Percentiles rank a stretch among this genome's conserved stretches.
Evolutionary conservation across 2,113 vertebrate genomes (phyloP).

Genomic region (Podarcis cretensis): DNA sequence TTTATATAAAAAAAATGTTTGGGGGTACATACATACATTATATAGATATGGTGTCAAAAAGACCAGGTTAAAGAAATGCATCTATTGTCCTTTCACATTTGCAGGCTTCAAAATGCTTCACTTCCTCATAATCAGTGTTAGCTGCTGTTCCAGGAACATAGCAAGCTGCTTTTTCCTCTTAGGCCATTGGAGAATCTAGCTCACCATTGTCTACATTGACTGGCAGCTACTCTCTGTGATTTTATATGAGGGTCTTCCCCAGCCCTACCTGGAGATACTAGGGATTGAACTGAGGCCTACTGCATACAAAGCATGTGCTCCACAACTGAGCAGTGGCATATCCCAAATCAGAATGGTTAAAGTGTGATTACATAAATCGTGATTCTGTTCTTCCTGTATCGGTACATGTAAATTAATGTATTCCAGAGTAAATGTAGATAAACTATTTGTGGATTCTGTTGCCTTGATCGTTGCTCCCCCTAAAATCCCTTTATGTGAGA

Average conservation of each 20-base stretch:
- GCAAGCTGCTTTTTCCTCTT: too few relatives aligned
- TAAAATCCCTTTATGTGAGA: slow-evolving; percentile 25
- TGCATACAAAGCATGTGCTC: neutral
- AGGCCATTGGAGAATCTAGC: too few relatives aligned
- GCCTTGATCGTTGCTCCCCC: neutral
- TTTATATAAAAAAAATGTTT: too few relatives aligned
- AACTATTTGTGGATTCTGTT: neutral
- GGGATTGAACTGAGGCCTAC: neutral
- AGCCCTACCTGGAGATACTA: neutral
- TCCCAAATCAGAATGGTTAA: neutral
- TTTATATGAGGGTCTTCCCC: neutral
- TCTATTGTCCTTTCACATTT: neutral
- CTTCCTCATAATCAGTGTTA: neutral
- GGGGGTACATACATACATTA: too few relatives aligned
- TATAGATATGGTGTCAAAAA: too few relatives aligned
- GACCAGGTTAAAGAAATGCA: too few relatives aligned
- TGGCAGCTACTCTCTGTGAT: neutral
- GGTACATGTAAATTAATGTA: neutral
- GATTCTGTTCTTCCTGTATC: too few relatives aligned
- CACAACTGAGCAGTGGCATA: neutral
- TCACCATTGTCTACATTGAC: neutral
- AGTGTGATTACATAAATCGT: too few relatives aligned
- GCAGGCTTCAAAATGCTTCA: slow-evolving; percentile 7
- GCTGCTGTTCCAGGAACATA: slow-evolving; percentile 1
- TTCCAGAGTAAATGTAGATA: neutral